These are phyloP conservation scores for Acronicta alni DNA, from an alignment of 2,888 invertebrate species.

Conservation along the genomic window DNA sequence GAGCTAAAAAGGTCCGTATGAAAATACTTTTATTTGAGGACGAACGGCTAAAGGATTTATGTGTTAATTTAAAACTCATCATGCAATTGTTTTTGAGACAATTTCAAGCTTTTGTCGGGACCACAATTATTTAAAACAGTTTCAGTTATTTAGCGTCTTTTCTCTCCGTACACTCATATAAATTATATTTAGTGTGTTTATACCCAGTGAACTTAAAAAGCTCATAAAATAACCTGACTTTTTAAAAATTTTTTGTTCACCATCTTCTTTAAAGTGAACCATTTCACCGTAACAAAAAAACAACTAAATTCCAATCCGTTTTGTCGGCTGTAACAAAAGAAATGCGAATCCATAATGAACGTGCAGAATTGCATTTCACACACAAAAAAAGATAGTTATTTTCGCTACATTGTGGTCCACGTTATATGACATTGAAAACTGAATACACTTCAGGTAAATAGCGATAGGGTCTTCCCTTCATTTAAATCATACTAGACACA, in stretches of 20 bases:
- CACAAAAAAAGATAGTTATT: conserved; percentile 72
- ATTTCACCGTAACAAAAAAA: conserved; percentile 55
- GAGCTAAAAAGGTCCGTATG: conserved; percentile 7
- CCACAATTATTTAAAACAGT: conserved; percentile 14
- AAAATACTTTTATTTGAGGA: conserved; percentile 22
- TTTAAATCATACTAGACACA: conserved; percentile 81
- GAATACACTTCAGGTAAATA: conserved; percentile 85
- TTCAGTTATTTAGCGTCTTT: conserved; percentile 12
- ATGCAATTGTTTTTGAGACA: conserved; percentile 5
- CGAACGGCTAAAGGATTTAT: background rate
- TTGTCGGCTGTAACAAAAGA: conserved; percentile 77
- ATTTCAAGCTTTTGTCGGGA: conserved; percentile 8
- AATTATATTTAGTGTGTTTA: conserved; percentile 35
- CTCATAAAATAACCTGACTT: conserved; percentile 38
- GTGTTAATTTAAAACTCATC: conserved; percentile 5
- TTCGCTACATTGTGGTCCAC: conserved; percentile 82
- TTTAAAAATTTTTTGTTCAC: conserved; percentile 38
- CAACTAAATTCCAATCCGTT: conserved; percentile 63
- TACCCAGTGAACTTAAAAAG: conserved; percentile 22
- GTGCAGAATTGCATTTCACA: conserved; percentile 81
- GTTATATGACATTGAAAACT: conserved; percentile 78
- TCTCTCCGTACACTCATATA: conserved; percentile 11
- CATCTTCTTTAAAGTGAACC: conserved; percentile 36
- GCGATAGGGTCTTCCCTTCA: conserved; percentile 73
- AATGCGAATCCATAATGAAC: conserved; percentile 71